Evolutionary conservation across 2,888 invertebrate species (phyloP).

Genomic region (Folsomia manolachei): DNA sequence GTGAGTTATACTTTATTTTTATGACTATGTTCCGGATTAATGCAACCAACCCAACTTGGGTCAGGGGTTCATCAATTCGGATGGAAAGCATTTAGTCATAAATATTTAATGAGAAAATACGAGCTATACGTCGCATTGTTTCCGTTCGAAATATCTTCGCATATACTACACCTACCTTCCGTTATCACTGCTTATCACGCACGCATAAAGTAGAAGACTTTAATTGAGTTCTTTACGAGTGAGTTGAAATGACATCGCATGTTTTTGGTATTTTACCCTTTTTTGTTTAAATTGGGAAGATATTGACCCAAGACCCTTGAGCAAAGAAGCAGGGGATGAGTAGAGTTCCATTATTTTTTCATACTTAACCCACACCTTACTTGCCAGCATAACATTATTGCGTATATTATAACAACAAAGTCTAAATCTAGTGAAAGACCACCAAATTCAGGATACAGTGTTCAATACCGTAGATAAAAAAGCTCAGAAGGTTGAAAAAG

Average conservation of each 20-base stretch:
- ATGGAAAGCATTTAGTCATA: too few relatives aligned
- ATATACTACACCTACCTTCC: background rate
- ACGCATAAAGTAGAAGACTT: background rate
- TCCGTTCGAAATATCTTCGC: too few relatives aligned
- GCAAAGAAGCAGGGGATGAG: background rate
- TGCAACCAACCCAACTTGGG: too few relatives aligned
- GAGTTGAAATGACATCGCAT: background rate
- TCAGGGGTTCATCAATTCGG: too few relatives aligned
- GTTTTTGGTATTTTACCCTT: too few relatives aligned
- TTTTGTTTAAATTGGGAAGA: too few relatives aligned
- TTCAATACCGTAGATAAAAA: too few relatives aligned
- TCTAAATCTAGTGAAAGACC: background rate
- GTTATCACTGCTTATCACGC: too few relatives aligned
- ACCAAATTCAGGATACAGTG: too few relatives aligned
- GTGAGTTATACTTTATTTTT: background rate
- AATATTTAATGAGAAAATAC: background rate
- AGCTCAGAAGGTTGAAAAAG: background rate
- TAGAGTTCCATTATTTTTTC: background rate
- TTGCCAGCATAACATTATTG: too few relatives aligned
- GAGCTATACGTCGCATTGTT: background rate
- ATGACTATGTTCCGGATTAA: background rate
- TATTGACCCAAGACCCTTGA: too few relatives aligned
- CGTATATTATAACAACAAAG: background rate
- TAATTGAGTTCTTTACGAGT: background rate
- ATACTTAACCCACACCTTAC: background rate